Evolutionary conservation across 2,113 vertebrate genomes (phyloP).

Genomic region (Salvelinus sp.): DNA sequence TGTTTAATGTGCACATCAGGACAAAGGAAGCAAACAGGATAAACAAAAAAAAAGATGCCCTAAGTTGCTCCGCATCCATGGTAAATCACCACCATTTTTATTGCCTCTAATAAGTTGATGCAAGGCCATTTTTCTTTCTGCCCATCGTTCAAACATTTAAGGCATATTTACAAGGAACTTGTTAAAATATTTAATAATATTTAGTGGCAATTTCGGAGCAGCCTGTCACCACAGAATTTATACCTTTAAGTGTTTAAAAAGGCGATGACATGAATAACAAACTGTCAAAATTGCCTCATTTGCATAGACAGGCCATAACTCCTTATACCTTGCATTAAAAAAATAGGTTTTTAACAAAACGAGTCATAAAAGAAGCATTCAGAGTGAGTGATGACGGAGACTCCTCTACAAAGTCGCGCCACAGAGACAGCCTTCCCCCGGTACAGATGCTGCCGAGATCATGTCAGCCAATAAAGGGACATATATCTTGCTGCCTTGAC

Average conservation of each 20-base stretch:
- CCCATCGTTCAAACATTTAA: conserved; percentile 82
- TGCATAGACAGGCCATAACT: conserved; percentile 82
- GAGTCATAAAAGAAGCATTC: conserved; percentile 77
- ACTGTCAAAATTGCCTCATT: conserved; percentile 80
- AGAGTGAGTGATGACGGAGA: conserved; percentile 75
- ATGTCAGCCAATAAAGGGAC: conserved; percentile 81
- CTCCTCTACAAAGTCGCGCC: conserved; percentile 72
- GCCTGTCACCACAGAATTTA: conserved; percentile 77
- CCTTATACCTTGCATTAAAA: conserved; percentile 79
- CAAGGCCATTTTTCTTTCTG: conserved; percentile 80
- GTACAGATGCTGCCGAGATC: conserved; percentile 76
- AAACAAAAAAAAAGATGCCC: conserved; percentile 68
- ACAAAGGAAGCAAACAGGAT: conserved; percentile 67
- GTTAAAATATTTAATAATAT: conserved; percentile 89
- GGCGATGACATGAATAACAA: conserved; percentile 82
- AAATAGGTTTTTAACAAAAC: conserved; percentile 83
- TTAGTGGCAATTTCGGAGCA: conserved; percentile 81
- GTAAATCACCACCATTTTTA: conserved; percentile 80
- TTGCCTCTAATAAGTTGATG: conserved; percentile 84
- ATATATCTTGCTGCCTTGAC: conserved; percentile 77
- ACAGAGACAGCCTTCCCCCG: conserved; percentile 55
- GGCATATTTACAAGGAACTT: conserved; percentile 86
- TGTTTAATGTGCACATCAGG: conserved; percentile 71
- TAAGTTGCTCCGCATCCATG: conserved; percentile 65
- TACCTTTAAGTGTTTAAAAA: conserved; percentile 83